Conservation (phyloP, 2,888 invertebrate genomes). For the Agrochola circellaris region DNA sequence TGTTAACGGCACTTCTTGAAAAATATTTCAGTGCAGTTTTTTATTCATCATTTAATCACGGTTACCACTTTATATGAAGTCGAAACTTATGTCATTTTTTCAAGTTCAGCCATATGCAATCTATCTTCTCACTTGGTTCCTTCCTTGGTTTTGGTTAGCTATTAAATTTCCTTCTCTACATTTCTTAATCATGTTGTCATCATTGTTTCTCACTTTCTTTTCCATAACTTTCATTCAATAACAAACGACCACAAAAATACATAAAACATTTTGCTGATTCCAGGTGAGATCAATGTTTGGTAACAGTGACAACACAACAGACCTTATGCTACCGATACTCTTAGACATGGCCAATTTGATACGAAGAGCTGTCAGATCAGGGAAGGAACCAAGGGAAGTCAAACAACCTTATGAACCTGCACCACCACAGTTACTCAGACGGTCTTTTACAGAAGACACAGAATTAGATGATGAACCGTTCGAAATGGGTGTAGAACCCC, state of each 20-base stretch:
- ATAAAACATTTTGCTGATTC: constrained; percentile 71
- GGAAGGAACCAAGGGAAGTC: constrained; percentile 82
- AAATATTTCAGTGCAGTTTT: not conserved
- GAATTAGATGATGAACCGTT: constrained; percentile 79
- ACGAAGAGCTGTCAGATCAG: constrained; percentile 86
- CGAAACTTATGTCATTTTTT: not conserved
- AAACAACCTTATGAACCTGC: constrained; percentile 69
- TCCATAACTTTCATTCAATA: constrained; percentile 17
- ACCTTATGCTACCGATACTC: constrained; percentile 92
- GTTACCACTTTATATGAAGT: not conserved
- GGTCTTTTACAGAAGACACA: constrained; percentile 82
- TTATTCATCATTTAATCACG: no score
- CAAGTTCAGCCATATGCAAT: not conserved
- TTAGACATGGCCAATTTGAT: constrained; percentile 92
- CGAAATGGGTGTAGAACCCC: constrained; percentile 74
- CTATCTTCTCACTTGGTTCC: constrained; percentile 49
- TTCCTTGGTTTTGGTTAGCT: constrained; percentile 49
- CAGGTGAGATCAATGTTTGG: constrained; percentile 92
- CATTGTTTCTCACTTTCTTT: constrained; percentile 12
- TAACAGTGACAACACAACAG: constrained; percentile 89
- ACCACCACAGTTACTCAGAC: constrained; percentile 79
- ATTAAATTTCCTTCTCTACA: constrained; percentile 1
- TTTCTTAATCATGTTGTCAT: constrained; percentile 21
- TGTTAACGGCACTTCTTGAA: not conserved
- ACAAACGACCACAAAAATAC: constrained; percentile 27